Evolutionary conservation across 2,888 invertebrate genomes (phyloP).

Genomic region (Pheosia gnoma): DNA sequence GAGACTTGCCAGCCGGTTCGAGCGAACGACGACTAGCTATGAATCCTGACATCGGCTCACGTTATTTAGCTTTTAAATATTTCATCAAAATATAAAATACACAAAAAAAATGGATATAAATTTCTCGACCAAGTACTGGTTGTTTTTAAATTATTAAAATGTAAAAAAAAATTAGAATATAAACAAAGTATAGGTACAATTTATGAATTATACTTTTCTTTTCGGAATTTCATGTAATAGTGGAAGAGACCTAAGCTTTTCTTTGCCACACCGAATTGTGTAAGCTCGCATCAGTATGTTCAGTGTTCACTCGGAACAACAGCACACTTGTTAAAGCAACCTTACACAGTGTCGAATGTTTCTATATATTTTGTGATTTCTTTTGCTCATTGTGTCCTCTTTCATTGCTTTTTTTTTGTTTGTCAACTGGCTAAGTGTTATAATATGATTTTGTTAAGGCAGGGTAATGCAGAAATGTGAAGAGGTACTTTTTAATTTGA

Average conservation of each 20-base stretch:
- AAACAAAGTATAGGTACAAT: slow-evolving; percentile 84
- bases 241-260: slow-evolving; percentile 67
- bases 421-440: slow-evolving; percentile 78
- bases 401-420: slow-evolving; percentile 79
- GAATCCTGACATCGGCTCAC: slow-evolving; percentile 85
- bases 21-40: slow-evolving; percentile 84
- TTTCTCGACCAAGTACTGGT: slow-evolving; percentile 84
- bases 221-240: slow-evolving; percentile 79
- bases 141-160: slow-evolving; percentile 85
- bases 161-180: slow-evolving; percentile 83
- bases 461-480: slow-evolving; percentile 82
- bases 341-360: slow-evolving; percentile 67
- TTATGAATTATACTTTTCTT: slow-evolving; percentile 83
- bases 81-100: slow-evolving; percentile 84
- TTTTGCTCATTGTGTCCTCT: slow-evolving; percentile 78
- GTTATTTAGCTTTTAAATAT: slow-evolving; percentile 84
- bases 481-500: slow-evolving; percentile 80
- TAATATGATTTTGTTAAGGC: slow-evolving; percentile 81
- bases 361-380: slow-evolving; percentile 74
- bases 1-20: slow-evolving; percentile 75
- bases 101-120: slow-evolving; percentile 84
- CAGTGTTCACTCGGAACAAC: slow-evolving; percentile 37
- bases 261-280: slow-evolving; percentile 61
- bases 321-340: slow-evolving; percentile 57
- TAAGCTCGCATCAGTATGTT: slow-evolving; percentile 44